Conservation (phyloP, 1,140 invertebrate species). For the Halesus radiatus region DNA sequence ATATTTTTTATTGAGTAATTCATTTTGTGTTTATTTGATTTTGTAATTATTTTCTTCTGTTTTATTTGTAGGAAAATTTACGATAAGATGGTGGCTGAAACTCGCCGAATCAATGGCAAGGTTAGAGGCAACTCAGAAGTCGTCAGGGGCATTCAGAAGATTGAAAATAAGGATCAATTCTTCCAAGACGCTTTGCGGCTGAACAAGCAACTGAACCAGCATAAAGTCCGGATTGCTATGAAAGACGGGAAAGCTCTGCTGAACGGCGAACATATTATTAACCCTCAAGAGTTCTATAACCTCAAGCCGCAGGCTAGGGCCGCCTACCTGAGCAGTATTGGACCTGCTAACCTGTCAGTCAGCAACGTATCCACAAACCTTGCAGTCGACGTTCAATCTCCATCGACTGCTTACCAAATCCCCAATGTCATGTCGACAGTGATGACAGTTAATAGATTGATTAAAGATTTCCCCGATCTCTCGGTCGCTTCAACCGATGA, state of each 20-base stretch:
- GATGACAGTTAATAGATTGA: background rate
- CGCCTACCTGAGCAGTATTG: conserved; percentile 28
- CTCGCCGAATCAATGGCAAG: conserved; percentile 44
- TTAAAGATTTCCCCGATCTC: background rate
- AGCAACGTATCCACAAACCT: conserved; percentile 37
- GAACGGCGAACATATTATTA: conserved; percentile 40
- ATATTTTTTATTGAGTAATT: too few relatives aligned
- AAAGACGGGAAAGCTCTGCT: conserved; percentile 34
- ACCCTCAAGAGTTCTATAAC: conserved; percentile 34
- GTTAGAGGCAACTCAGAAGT: conserved; percentile 50
- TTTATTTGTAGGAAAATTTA: conserved; percentile 49
- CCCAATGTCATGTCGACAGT: background rate
- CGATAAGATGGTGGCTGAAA: conserved; percentile 53
- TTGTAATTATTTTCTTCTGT: background rate
- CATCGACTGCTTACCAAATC: background rate
- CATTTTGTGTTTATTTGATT: too few relatives aligned
- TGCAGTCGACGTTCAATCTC: background rate
- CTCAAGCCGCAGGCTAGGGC: background rate
- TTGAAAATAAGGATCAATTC: conserved; percentile 54
- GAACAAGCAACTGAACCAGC: conserved; percentile 55
- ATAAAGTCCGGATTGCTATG: conserved; percentile 48
- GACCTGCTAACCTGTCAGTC: conserved; percentile 19
- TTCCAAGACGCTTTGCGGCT: conserved; percentile 50
- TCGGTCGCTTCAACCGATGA: background rate
- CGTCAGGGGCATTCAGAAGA: conserved; percentile 48